Conservation (phyloP, 2,113 vertebrate genomes). For the Mesocricetus auratus region DNA sequence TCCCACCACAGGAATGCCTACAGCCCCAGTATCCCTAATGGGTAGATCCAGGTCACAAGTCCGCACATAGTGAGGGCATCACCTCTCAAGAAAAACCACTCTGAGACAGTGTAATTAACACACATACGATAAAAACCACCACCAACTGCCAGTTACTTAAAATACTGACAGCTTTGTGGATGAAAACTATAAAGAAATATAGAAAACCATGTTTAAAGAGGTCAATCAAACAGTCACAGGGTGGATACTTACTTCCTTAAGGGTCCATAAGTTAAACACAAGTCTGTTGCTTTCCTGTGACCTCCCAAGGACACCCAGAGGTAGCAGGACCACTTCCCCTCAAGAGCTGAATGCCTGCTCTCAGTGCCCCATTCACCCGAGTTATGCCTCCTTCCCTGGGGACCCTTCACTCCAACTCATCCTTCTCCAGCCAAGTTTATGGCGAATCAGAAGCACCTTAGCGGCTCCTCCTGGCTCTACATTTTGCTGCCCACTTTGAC, state of each 20-base stretch:
- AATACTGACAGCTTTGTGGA: background rate
- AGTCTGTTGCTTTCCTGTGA: background rate
- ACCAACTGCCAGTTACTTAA: background rate
- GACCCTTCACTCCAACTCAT: background rate
- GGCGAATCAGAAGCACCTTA: background rate
- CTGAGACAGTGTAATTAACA: background rate
- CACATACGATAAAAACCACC: background rate
- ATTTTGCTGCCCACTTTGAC: background rate
- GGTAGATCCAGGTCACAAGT: no score
- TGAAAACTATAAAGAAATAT: background rate
- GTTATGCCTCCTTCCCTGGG: background rate
- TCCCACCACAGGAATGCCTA: background rate
- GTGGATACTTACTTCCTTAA: background rate
- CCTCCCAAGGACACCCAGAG: background rate
- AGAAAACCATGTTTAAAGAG: background rate
- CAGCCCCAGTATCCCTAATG: fast-evolving
- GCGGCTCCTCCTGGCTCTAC: background rate
- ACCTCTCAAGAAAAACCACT: background rate
- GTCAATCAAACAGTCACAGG: background rate
- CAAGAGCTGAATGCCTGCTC: background rate
- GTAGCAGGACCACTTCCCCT: fast-evolving
- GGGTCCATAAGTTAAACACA: background rate
- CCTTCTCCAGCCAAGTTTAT: background rate
- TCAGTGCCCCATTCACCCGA: background rate
- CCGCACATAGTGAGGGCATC: background rate